Base-by-base conservation (phyloP, 1,140 invertebrate species). In the Pissodes strobi region DNA sequence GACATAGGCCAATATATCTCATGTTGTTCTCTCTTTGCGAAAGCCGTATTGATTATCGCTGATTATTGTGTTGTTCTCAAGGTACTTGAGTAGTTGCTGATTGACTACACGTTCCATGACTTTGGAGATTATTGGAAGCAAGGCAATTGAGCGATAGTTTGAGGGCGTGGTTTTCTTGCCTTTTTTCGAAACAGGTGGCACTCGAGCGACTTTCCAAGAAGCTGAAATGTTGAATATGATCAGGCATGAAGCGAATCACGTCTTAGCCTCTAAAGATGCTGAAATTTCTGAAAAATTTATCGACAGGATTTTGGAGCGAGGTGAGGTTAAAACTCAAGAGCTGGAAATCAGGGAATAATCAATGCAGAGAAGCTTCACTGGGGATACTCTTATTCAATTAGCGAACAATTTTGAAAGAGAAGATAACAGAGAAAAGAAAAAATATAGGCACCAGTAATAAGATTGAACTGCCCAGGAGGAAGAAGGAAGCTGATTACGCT, bases 221-320 rank as follows among this genome's bases (percentile, higher is more conserved):
- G 96, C 99, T 72, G 97, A 99, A 78, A 98, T 99, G 92, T 81
- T 99, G 30, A 94, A 92, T 65, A 99, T 99, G 88, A 99, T 99
- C 75, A 83, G 97, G 60, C 97, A 99, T 74, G 98, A 97, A 22
- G 97, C 98, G 2, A 97, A 99, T 79, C 93, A 98, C 74, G 96
- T 99, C 1, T 99, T 99, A 79, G 95, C 95, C 5, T 96, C 95
- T 0, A 99, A 99, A 79, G 97, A 99, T 72, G 94, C 93, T 0
- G 95, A 95, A 67, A 95, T 99, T 23, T 98, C 95, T 0, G 98
- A 99, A 73, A 96, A 99, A 74, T 96, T 99, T 73, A 98, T 99
- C 69, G 98, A 99, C 72, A 87, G 86, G 0, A 98, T 99, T 73
- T 76, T 99, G 34, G 87, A 90, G 67, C 92, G 93, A 73, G 94